Conservation (phyloP, 2,113 vertebrate genomes). For the Piaya cayana region DNA sequence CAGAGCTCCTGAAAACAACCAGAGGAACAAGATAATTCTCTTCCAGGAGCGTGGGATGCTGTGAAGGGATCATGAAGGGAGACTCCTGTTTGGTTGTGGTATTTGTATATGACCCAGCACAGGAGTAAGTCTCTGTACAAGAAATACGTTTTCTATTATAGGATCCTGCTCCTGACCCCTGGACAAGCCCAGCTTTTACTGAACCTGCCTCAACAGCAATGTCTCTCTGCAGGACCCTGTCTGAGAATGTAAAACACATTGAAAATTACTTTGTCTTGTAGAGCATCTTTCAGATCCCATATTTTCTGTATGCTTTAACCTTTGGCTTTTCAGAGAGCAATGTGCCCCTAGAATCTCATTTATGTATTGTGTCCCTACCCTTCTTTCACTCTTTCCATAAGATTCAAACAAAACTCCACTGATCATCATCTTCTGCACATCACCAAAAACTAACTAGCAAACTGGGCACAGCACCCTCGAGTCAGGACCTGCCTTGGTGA, state of each 20-base stretch:
- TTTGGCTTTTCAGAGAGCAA: neutral
- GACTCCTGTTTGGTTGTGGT: neutral
- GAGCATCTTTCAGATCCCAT: neutral
- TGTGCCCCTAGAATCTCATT: neutral
- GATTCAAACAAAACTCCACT: neutral
- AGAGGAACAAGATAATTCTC: neutral
- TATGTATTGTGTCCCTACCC: neutral
- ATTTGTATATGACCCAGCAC: rapidly evolving
- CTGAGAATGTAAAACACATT: neutral
- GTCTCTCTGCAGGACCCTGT: neutral
- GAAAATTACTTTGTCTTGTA: neutral
- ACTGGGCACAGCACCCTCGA: neutral
- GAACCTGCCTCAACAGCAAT: neutral
- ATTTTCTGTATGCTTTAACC: neutral
- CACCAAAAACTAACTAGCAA: neutral
- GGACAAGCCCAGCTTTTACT: neutral
- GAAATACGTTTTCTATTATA: rapidly evolving
- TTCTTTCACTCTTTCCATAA: neutral
- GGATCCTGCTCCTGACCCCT: neutral
- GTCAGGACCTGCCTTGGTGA: neutral
- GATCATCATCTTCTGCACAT: neutral
- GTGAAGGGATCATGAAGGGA: neutral
- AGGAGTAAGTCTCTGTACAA: neutral
- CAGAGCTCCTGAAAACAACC: neutral
- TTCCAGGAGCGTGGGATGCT: neutral